phyloP scores from a whole-genome alignment of 2,888 invertebrate species.

The Harmothoe impar region DNA sequence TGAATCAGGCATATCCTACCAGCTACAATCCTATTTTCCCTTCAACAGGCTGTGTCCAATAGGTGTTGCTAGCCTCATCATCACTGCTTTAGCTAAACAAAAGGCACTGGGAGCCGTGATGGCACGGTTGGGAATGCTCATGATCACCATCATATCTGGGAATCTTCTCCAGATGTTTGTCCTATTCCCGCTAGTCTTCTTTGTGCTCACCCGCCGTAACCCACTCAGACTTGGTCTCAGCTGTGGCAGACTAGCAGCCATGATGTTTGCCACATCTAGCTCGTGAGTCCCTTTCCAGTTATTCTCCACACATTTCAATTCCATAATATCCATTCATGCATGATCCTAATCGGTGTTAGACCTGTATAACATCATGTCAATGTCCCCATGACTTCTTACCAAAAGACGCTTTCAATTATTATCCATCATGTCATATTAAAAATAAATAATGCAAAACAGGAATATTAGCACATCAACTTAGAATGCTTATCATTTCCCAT shows the following conservation, averaged over 20 bases:
- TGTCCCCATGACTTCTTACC: no score
- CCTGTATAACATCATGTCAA: no score
- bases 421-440: no score
- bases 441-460: no score
- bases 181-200: not conserved
- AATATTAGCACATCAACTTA: no score
- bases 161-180: not conserved
- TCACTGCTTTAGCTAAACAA: not conserved
- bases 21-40: not conserved
- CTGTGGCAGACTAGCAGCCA: not conserved
- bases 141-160: not conserved
- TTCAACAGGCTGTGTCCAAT: conserved; percentile 40
- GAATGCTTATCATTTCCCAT: no score
- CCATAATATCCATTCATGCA: no score
- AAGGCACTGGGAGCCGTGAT: not conserved
- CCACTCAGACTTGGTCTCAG: not conserved
- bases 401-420: no score
- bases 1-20: not conserved
- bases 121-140: conserved; percentile 1
- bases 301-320: not conserved
- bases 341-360: no score
- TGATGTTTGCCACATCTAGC: not conserved
- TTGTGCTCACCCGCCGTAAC: not conserved
- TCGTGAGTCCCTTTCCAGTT: conserved; percentile 32
- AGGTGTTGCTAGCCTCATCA: conserved; percentile 47